phyloP scores from a whole-genome alignment of 37 sponge, comb jelly and placozoan species.

The Halichondria panicea region DNA sequence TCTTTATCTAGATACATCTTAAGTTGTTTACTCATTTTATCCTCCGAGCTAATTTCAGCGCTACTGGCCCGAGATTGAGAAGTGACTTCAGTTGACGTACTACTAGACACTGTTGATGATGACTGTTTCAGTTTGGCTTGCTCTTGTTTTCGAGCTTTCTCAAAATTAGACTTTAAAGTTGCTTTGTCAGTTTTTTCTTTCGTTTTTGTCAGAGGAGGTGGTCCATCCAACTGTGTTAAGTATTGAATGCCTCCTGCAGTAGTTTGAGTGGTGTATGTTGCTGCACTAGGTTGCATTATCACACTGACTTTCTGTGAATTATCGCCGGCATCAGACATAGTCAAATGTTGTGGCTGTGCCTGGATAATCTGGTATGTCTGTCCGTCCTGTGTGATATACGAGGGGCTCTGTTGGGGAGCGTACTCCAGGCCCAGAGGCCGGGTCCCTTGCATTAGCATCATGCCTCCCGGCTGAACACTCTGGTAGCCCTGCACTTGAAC shows the following conservation, averaged over 20 bases:
- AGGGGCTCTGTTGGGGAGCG: neutral
- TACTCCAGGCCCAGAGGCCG: neutral
- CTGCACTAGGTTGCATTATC: constrained; percentile 29
- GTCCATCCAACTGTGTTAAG: constrained; percentile 57
- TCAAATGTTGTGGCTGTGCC: constrained; percentile 1
- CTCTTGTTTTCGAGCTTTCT: constrained; percentile 4
- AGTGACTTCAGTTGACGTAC: neutral
- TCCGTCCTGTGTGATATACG: constrained; percentile 15
- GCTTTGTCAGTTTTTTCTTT: neutral
- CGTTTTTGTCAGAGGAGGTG: neutral
- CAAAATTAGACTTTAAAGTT: constrained; percentile 1
- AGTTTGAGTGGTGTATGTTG: constrained; percentile 8
- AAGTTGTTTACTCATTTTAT: constrained; percentile 15
- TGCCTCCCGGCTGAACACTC: constrained; percentile 11
- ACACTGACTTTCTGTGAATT: constrained; percentile 56
- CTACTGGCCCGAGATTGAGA: neutral
- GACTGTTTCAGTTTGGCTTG: neutral
- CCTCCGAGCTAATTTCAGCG: neutral
- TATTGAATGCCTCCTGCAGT: constrained; percentile 26
- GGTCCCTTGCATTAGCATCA: constrained; percentile 32
- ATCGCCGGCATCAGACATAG: neutral
- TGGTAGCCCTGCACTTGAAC: constrained; percentile 6
- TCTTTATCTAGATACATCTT: constrained; percentile 15
- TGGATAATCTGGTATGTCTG: constrained; percentile 26
- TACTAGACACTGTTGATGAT: neutral